A percentile compares a stretch with the other conserved stretches of the same genome.
These are phyloP conservation scores for Tyrannus savana DNA, from an alignment of 2,113 vertebrate species.

Conservation along the genomic window DNA sequence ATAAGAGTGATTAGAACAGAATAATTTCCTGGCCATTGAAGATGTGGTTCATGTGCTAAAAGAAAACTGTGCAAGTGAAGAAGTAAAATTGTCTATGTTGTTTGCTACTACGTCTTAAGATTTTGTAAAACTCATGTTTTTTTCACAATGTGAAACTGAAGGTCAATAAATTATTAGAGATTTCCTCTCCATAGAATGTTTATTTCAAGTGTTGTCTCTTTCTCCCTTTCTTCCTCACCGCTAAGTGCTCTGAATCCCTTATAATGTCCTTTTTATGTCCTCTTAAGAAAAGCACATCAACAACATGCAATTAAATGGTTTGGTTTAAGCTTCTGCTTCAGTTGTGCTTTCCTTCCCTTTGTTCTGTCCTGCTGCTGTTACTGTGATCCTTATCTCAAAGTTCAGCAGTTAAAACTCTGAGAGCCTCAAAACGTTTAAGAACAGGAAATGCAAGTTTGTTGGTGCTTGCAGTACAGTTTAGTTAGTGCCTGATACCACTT, in stretches of 20 bases:
- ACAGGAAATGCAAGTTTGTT: conserved; percentile 58
- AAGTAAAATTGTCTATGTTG: conserved; percentile 75
- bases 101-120: conserved; percentile 80
- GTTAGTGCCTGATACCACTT: conserved; percentile 20
- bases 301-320: conserved; percentile 57
- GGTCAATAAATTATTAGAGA: conserved; percentile 97
- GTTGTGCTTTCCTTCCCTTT: conserved; percentile 44
- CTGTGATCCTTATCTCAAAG: conserved; percentile 46
- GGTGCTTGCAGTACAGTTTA: conserved; percentile 15
- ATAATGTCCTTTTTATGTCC: background rate
- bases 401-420: conserved; percentile 44
- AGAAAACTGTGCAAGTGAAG: conserved; percentile 68
- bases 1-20: conserved; percentile 77
- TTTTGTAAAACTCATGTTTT: conserved; percentile 90
- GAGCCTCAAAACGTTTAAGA: conserved; percentile 38
- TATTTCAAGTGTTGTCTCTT: conserved; percentile 21
- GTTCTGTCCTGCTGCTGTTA: conserved; percentile 50
- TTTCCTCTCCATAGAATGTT: conserved; percentile 78
- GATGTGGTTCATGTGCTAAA: conserved; percentile 65
- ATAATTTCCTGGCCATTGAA: conserved; percentile 71
- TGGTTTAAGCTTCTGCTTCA: conserved; percentile 68
- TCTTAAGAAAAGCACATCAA: conserved; percentile 18
- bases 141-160: conserved; percentile 98
- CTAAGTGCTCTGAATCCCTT: background rate
- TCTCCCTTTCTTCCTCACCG: background rate